phyloP scores from a whole-genome alignment of 2,113 vertebrate genomes.

The Peromyscus leucopus region DNA sequence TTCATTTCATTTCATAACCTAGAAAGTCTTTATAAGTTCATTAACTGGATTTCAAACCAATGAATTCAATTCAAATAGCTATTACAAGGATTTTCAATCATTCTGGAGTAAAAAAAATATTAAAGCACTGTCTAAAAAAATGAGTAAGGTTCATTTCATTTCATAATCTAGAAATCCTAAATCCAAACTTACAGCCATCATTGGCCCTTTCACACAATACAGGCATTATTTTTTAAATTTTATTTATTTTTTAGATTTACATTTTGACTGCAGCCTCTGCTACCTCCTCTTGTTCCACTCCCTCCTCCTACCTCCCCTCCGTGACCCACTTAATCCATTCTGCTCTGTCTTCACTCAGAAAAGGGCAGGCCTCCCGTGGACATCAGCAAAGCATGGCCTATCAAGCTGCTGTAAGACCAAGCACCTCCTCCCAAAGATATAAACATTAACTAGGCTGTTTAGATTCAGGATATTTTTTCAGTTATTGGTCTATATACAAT shows the following conservation, averaged over 20 bases:
- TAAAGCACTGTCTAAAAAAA: neutral
- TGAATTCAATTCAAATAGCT: slow-evolving; percentile 32
- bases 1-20: slow-evolving; percentile 8
- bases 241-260: neutral
- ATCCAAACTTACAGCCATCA: neutral
- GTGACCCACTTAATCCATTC: neutral
- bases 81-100: neutral
- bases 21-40: neutral
- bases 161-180: slow-evolving; percentile 39
- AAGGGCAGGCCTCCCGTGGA: neutral
- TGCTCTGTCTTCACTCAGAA: neutral
- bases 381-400: neutral
- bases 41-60: neutral
- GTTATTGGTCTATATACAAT: slow-evolving; percentile 25
- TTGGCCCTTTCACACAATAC: slow-evolving; percentile 22
- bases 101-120: slow-evolving; percentile 38
- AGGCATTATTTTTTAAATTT: neutral
- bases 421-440: neutral
- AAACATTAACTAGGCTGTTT: neutral
- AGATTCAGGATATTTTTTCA: neutral
- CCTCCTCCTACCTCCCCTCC: neutral
- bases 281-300: too few species aligned
- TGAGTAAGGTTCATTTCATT: slow-evolving; percentile 29
- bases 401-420: neutral
- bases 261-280: neutral